Percentiles rank a stretch among this genome's conserved stretches.
Conservation (phyloP, 2,888 invertebrate species). For the Hemistola chrysoprasaria region DNA sequence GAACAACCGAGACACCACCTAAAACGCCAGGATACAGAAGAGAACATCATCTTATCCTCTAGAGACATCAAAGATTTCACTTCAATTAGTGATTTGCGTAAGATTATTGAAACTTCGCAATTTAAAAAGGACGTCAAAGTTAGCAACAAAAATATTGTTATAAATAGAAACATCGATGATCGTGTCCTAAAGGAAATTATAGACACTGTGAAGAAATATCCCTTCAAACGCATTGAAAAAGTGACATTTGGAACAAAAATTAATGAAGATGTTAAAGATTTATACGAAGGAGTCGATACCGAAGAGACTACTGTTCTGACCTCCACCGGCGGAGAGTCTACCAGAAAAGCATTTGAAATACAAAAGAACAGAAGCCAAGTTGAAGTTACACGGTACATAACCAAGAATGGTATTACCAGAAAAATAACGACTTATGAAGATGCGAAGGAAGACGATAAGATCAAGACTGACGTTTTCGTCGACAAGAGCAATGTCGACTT, state of each 20-base stretch:
- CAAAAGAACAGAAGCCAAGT: conserved; percentile 76
- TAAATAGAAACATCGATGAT: conserved; percentile 73
- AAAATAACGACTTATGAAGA: conserved; percentile 78
- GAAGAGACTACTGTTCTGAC: conserved; percentile 65
- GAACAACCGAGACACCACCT: conserved; percentile 70
- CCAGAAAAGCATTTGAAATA: conserved; percentile 71
- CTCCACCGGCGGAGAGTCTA: conserved; percentile 60
- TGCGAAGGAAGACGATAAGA: conserved; percentile 75
- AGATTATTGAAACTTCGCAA: conserved; percentile 70
- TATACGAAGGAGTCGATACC: conserved; percentile 71
- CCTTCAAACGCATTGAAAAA: conserved; percentile 75
- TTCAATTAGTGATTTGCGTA: conserved; percentile 71
- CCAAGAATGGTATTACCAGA: conserved; percentile 72
- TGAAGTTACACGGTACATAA: conserved; percentile 75
- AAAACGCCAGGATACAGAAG: conserved; percentile 73
- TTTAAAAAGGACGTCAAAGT: conserved; percentile 69
- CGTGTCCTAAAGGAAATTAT: conserved; percentile 72
- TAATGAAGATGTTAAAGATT: conserved; percentile 82
- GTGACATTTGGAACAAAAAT: conserved; percentile 81
- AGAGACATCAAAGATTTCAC: conserved; percentile 76
- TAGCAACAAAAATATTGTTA: conserved; percentile 74
- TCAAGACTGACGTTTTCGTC: conserved; percentile 76
- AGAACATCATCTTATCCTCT: conserved; percentile 74
- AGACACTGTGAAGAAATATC: conserved; percentile 75
- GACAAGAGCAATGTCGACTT: conserved; percentile 78